Evolutionary conservation across 2,797 vertebrate species (phyloP).

Genomic region (Podargus strigoides): DNA sequence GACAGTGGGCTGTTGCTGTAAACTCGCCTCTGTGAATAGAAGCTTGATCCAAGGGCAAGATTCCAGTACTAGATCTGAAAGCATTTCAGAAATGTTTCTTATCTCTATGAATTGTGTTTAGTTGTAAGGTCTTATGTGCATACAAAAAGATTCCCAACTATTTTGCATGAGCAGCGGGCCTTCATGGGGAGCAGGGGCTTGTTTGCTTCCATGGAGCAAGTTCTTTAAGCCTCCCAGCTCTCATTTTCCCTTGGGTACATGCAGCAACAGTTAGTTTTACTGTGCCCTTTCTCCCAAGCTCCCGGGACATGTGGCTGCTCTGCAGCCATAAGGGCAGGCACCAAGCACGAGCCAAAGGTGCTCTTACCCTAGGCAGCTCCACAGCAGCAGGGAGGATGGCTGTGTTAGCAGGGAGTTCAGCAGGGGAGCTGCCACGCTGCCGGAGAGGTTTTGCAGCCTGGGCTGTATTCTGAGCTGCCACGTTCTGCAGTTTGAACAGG

Average conservation of each 20-base stretch:
- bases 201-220: not conserved
- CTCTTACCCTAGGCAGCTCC: too few relatives aligned
- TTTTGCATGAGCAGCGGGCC: not conserved
- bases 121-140: not conserved
- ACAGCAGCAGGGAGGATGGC: not conserved
- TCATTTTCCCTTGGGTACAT: fast-evolving
- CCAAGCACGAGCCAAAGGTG: not conserved
- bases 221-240: too few relatives aligned
- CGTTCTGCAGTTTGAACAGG: not conserved
- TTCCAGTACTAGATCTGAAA: not conserved
- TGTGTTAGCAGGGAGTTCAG: fast-evolving
- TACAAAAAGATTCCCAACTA: not conserved
- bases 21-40: fast-evolving
- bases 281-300: not conserved
- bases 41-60: not conserved
- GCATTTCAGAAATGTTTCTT: not conserved
- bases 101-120: not conserved
- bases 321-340: fast-evolving
- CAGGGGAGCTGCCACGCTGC: fast-evolving
- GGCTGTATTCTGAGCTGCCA: not conserved
- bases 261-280: not conserved
- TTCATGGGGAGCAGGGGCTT: fast-evolving
- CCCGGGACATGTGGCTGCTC: not conserved
- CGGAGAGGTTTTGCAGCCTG: not conserved
- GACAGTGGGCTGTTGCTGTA: not conserved